Percentiles rank a stretch among this genome's conserved stretches.
phyloP scores from a whole-genome alignment of 1,140 invertebrate species.

The Bombus soroeensis region DNA sequence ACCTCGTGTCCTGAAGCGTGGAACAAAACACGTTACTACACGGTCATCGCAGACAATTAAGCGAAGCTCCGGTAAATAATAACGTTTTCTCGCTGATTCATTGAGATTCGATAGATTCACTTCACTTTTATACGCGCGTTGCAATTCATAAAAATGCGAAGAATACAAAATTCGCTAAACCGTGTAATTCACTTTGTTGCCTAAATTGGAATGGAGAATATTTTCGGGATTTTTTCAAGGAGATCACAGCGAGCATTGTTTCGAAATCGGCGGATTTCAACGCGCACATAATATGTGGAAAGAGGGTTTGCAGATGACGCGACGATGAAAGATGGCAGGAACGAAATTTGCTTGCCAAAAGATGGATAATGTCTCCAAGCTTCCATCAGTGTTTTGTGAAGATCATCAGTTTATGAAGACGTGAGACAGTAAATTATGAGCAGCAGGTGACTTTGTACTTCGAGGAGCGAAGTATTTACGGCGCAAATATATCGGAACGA shows the following conservation, averaged over 20 bases:
- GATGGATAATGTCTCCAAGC: slow-evolving; percentile 5
- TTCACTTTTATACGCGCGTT: not conserved
- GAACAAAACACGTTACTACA: too few relatives aligned
- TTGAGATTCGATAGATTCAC: not conserved
- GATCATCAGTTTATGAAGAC: slow-evolving; percentile 32
- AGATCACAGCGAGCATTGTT: not conserved
- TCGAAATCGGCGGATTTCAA: not conserved
- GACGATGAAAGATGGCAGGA: slow-evolving; percentile 17
- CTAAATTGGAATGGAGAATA: not conserved
- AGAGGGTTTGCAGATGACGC: not conserved
- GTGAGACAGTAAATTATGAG: slow-evolving; percentile 31
- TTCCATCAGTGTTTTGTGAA: not conserved
- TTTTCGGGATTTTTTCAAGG: not conserved
- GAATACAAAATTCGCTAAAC: not conserved
- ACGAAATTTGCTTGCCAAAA: slow-evolving; percentile 51
- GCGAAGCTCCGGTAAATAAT: not conserved
- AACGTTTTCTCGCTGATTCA: not conserved
- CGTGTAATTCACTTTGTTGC: not conserved
- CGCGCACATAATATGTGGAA: not conserved
- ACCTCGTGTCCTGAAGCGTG: not conserved
- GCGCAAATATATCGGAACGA: not conserved
- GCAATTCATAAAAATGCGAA: not conserved
- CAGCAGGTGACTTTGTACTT: slow-evolving; percentile 10
- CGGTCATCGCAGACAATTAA: too few relatives aligned
- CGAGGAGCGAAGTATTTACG: not conserved